Conservation (phyloP, 2,113 vertebrate genomes). For the Microcebus ravelobensis region DNA sequence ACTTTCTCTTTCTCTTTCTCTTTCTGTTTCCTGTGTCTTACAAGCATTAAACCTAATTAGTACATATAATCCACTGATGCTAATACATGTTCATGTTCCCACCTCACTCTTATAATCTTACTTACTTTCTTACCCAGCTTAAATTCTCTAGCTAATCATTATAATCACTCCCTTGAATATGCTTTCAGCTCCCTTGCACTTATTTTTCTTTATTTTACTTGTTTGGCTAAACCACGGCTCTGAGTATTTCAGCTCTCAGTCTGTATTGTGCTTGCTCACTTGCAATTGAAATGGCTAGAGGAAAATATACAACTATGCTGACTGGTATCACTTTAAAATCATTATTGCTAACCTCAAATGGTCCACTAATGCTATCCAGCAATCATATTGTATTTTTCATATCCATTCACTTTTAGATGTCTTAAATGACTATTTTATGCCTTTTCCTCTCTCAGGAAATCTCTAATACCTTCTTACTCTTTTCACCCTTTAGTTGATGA, state of each 20-base stretch:
- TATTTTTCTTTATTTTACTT: background rate
- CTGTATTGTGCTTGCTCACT: background rate
- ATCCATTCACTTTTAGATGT: background rate
- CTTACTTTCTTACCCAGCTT: background rate
- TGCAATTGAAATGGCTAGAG: background rate
- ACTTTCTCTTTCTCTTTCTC: background rate
- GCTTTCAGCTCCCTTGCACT: background rate
- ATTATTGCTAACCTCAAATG: background rate
- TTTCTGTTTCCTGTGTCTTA: background rate
- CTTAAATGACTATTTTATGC: background rate
- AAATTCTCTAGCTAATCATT: background rate
- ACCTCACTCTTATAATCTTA: background rate
- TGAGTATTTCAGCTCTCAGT: background rate
- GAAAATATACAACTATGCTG: background rate
- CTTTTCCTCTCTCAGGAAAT: background rate
- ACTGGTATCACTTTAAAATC: background rate
- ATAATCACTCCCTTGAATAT: background rate
- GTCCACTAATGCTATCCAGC: background rate
- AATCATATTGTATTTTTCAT: background rate
- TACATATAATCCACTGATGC: background rate
- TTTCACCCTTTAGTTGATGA: background rate
- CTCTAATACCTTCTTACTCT: background rate
- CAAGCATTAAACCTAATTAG: background rate
- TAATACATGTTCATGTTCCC: background rate
- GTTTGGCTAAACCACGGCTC: background rate